These are phyloP conservation scores for Serrognathus titanus DNA, from an alignment of 2,888 invertebrate genomes.

Conservation along the genomic window DNA sequence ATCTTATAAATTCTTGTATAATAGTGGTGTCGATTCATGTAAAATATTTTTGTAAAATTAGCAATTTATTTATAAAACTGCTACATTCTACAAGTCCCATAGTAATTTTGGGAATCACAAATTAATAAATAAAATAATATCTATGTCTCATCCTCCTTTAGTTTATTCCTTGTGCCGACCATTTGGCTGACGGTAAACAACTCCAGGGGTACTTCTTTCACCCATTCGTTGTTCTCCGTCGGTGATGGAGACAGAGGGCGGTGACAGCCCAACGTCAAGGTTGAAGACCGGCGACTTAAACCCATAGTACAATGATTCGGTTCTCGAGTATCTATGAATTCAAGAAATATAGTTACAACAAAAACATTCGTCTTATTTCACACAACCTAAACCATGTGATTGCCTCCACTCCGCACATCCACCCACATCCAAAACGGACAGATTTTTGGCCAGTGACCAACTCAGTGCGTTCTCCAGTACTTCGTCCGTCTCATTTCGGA, in stretches of 20 bases:
- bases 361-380: too few relatives aligned
- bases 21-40: too few relatives aligned
- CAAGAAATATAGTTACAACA: too few relatives aligned
- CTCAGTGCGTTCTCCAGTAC: slow-evolving; percentile 44
- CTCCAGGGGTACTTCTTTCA: slow-evolving; percentile 44
- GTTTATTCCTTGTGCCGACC: neutral
- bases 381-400: too few relatives aligned
- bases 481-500: slow-evolving; percentile 21
- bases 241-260: neutral
- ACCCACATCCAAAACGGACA: slow-evolving; percentile 31
- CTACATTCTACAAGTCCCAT: too few relatives aligned
- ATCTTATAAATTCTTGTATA: too few relatives aligned
- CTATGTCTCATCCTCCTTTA: neutral
- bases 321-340: too few relatives aligned
- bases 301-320: neutral
- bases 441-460: slow-evolving; percentile 46
- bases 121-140: too few relatives aligned
- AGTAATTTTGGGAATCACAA: too few relatives aligned
- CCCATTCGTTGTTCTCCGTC: slow-evolving; percentile 34
- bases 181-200: slow-evolving; percentile 43
- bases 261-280: neutral
- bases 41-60: too few relatives aligned
- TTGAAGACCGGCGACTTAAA: neutral
- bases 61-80: too few relatives aligned
- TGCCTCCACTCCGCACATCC: neutral